phyloP scores from a whole-genome alignment of 2,113 vertebrate species.

The Lasiurus borealis region DNA sequence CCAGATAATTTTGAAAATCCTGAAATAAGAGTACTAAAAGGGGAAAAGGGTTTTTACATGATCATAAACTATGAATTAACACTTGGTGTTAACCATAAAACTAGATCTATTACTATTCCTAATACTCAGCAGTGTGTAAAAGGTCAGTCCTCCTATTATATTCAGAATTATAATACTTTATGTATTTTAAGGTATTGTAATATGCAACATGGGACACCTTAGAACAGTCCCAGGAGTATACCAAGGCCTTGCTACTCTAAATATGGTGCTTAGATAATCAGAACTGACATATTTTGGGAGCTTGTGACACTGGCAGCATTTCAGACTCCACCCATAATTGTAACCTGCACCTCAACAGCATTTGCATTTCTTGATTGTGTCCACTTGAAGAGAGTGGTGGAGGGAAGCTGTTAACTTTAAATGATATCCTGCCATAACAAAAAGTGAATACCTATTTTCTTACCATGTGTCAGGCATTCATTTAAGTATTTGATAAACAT shows the following conservation, averaged over 20 bases:
- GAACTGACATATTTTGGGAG: background rate
- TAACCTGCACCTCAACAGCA: slow-evolving; percentile 8
- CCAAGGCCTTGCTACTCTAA: background rate
- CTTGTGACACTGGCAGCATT: slow-evolving; percentile 32
- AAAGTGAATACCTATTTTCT: slow-evolving; percentile 35
- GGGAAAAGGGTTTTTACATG: background rate
- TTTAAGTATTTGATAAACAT: background rate
- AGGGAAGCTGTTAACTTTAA: slow-evolving; percentile 28
- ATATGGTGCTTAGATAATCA: background rate
- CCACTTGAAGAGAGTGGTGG: background rate
- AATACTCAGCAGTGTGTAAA: slow-evolving; percentile 34
- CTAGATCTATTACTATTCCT: slow-evolving; percentile 16
- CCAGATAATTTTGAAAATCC: slow-evolving; percentile 51
- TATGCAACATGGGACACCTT: background rate
- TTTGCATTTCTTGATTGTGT: slow-evolving; percentile 27
- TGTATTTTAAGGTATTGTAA: background rate
- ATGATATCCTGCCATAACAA: slow-evolving; percentile 19
- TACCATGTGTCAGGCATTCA: background rate
- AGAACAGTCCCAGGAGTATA: background rate
- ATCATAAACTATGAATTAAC: slow-evolving; percentile 6
- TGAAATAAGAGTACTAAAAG: slow-evolving; percentile 15
- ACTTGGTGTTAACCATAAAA: slow-evolving; percentile 37
- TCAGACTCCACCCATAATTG: background rate
- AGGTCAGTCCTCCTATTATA: background rate
- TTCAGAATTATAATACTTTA: slow-evolving; percentile 18